These are phyloP conservation scores for Pedionomus torquatus DNA, from an alignment of 2,113 vertebrate species.

Conservation along the genomic window DNA sequence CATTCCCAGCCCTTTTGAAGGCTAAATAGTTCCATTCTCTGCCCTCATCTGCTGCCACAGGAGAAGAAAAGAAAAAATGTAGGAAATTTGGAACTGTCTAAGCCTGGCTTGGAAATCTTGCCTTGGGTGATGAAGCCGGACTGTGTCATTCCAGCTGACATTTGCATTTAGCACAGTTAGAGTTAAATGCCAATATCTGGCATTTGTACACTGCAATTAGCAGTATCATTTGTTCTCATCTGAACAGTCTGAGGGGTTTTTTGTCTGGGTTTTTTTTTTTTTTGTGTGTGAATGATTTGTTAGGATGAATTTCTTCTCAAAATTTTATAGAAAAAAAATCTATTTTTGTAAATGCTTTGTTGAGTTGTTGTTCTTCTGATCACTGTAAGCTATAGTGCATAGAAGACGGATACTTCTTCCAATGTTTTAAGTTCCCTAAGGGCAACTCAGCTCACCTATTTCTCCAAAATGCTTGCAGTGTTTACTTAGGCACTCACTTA, in stretches of 20 bases:
- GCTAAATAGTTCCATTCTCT: conserved; percentile 41
- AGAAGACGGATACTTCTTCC: neutral
- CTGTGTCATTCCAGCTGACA: conserved; percentile 44
- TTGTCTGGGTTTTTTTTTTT: neutral
- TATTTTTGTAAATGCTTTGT: neutral
- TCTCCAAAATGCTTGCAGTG: neutral
- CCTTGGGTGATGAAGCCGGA: conserved; percentile 40
- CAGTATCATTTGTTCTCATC: conserved; percentile 39
- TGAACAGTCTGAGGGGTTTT: neutral
- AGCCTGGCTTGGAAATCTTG: conserved; percentile 38
- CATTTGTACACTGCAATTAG: conserved; percentile 15
- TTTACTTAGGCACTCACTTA: neutral
- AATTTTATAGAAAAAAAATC: neutral
- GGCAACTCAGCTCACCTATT: neutral
- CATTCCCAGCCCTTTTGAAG: conserved; percentile 30
- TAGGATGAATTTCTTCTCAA: neutral
- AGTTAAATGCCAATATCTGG: conserved; percentile 44
- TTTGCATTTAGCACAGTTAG: conserved; percentile 6
- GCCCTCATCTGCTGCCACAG: conserved; percentile 38
- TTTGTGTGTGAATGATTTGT: neutral
- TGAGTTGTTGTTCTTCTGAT: neutral
- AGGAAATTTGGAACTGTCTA: conserved; percentile 33
- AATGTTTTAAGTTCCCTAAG: neutral
- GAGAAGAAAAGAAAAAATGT: conserved; percentile 62
- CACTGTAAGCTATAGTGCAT: neutral